Base-by-base conservation (phyloP, 2,797 vertebrate genomes). In the Bryconaethiops microstoma region DNA sequence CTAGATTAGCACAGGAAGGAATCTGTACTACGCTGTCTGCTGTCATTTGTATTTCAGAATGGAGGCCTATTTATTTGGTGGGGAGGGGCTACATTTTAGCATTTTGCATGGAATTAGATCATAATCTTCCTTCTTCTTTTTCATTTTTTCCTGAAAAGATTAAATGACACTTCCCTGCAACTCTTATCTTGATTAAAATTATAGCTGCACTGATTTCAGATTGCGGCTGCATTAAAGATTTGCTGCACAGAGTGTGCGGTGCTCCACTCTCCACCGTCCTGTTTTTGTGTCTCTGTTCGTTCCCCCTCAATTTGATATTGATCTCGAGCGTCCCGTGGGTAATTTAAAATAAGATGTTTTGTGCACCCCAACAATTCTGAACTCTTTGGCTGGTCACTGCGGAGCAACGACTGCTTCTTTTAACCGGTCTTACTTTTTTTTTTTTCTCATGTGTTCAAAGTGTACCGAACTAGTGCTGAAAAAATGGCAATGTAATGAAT, bases 301-400 rank as follows among this genome's bases (percentile, higher is more conserved):
- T 42, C 35, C 35, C 10, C 54, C 29, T 35, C 50, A 40, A 23
- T 74, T 59, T 57, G 35, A 59, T 74, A 59, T 42, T 60, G 71
- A 74, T 59, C 71, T 23, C 4, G 19, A 23, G 35, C 5, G 17
- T 23, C 71, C 5, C 39, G 12, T 39, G 71, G 54, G 29, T 74
- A 59, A 74, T 74, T 74, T 59, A 39, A 74, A 54, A 74, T 59
- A 73, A 73, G 71, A 73, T 57, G 54, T 52, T 55, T 73, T 73
- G 52, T 73, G 70, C 19, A 9, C 48, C 14, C 52, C 52, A 25
- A 40, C 52, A 54, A 19, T 7, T 71, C 48, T 54, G 23, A 13
- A 45, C 45, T 23, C 42, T 70, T 25, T 50, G 45, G 21, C 69
- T 55, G 12, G 29, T 29, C 16, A 54, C 42, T 42, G 35, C 10